Base-by-base conservation (phyloP, 2,113 vertebrate species). In the Cichladusa arquata region DNA sequence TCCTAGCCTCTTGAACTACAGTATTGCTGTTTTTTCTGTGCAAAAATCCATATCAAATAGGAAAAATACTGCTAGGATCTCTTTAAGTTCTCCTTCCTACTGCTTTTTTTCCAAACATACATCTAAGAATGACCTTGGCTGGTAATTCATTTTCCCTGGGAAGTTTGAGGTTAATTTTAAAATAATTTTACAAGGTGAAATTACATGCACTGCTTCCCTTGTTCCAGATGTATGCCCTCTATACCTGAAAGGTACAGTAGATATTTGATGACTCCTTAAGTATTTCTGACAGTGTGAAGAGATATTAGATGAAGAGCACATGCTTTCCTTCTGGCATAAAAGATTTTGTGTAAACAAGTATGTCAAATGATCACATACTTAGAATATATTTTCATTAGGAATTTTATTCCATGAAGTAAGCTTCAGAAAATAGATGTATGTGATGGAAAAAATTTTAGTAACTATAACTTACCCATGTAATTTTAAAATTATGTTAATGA, bases 161-260 rank as follows among this genome's bases (percentile, higher is more conserved):
- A 88, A 83, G 51, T 86, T 40, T 67, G 72, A 74, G 69, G 82
- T 92, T 93, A 92, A 93, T 91, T 83, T 73, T 77, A 44, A 90
- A 95, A 56, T 86, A 84, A 86, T 81, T 96, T 96, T 88, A 88
- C 88, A 84, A 92, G 82, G 80, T 94, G 83, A 93, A 93, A 96
- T 96, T 92, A 84, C 80, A 93, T 91, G 93, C 90, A 81, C 86
- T 64, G 92, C 72, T 96, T 93, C 88, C 72, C 66, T 79, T 96
- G 92, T 92, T 96, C 96, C 93, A 96, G 94, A 86, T 95, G 93
- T 36, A 50, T 93, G 95, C 88, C 86, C 90, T 92, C 88, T 69
- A 2, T 83, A 94, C 80, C 86, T 86, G 86, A 88, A 90, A 95
- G 76, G 40, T 93, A 42, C 69, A 57, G 82, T 36, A 81, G 80